Evolutionary conservation across 1,140 invertebrate genomes (phyloP).

Genomic region (Calliphora vicina): DNA sequence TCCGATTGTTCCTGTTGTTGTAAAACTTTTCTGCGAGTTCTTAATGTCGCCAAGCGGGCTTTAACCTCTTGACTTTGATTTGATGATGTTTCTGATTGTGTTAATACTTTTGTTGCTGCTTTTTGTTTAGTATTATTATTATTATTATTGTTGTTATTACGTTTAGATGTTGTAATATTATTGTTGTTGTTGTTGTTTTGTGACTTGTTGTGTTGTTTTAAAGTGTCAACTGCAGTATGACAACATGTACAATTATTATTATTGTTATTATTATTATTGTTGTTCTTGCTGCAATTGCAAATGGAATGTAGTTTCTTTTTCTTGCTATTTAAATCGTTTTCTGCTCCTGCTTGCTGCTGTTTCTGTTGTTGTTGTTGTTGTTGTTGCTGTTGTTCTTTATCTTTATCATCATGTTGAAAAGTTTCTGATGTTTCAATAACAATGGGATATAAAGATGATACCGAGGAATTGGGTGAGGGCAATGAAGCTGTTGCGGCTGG

Average conservation of each 20-base stretch:
- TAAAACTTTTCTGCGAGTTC: constrained; percentile 17
- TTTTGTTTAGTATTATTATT: too few relatives aligned
- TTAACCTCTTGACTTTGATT: constrained; percentile 26
- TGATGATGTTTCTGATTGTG: neutral
- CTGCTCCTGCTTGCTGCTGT: neutral
- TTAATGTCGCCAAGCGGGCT: constrained; percentile 21
- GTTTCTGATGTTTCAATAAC: constrained; percentile 32
- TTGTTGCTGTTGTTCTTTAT: neutral
- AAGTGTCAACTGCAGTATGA: constrained; percentile 21
- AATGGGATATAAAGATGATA: constrained; percentile 21
- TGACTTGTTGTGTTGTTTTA: neutral
- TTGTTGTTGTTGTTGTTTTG: neutral
- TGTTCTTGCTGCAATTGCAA: neutral
- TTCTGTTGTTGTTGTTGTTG: neutral
- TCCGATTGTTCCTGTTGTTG: neutral
- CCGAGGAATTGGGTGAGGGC: neutral
- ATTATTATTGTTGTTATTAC: constrained; percentile 2
- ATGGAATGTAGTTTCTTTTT: neutral
- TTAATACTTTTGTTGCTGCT: neutral
- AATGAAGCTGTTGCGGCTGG: neutral
- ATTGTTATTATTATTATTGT: neutral
- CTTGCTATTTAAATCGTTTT: neutral
- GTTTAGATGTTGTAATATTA: neutral
- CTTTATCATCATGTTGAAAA: neutral
- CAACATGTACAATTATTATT: neutral